Conservation (phyloP, 1,140 invertebrate genomes). For the Aleiodes sp. region DNA sequence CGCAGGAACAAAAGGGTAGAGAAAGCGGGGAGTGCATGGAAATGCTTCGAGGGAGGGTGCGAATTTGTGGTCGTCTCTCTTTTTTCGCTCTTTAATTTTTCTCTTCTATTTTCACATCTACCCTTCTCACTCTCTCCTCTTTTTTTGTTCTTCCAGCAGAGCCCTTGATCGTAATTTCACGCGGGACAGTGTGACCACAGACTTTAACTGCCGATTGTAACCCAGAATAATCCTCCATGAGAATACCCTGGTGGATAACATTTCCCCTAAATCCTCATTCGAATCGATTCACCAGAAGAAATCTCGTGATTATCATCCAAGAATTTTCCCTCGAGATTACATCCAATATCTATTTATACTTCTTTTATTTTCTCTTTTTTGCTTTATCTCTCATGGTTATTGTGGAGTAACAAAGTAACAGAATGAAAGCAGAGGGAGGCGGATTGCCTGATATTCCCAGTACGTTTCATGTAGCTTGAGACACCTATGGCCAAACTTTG, state of each 20-base stretch:
- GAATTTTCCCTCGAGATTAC: not conserved
- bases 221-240: not conserved
- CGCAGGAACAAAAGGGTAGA: not conserved
- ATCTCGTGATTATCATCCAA: not conserved
- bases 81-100: slow-evolving; percentile 1
- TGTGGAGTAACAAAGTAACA: not conserved
- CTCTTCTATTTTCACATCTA: slow-evolving; percentile 1
- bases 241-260: slow-evolving; percentile 1
- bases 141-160: not conserved
- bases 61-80: slow-evolving; percentile 29
- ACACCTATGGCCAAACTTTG: slow-evolving; percentile 27
- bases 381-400: too few relatives aligned
- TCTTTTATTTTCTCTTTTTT: not conserved
- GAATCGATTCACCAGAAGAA: slow-evolving; percentile 2
- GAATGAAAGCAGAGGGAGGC: not conserved
- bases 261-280: slow-evolving; percentile 13
- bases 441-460: slow-evolving; percentile 9
- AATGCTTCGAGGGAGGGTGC: not conserved
- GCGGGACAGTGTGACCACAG: not conserved
- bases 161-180: slow-evolving; percentile 27
- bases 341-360: slow-evolving; percentile 2
- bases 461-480: not conserved
- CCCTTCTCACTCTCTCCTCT: not conserved
- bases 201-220: slow-evolving; percentile 19
- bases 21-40: not conserved